Percentiles rank a stretch among this genome's conserved stretches.
phyloP scores from a whole-genome alignment of 2,113 vertebrate genomes.

The sheep (Ovis aries) region DNA sequence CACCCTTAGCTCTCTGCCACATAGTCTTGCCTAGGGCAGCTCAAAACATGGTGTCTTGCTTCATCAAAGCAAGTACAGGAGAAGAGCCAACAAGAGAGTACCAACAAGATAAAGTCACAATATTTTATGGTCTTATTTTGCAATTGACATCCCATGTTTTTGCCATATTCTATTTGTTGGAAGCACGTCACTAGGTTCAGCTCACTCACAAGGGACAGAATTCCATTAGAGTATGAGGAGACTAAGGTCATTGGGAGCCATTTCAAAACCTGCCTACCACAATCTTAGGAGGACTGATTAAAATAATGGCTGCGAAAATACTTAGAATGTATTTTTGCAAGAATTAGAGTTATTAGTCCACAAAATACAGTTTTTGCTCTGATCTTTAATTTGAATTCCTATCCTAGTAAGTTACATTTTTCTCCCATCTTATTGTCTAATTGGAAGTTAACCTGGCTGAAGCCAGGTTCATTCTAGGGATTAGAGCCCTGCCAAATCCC shows the following conservation, averaged over 20 bases:
- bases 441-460: background rate
- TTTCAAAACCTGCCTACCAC: background rate
- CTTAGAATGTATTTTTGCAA: background rate
- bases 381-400: constrained; percentile 19
- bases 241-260: background rate
- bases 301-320: background rate
- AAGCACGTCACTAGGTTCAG: background rate
- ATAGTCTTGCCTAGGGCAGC: background rate
- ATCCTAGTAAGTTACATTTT: background rate
- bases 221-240: background rate
- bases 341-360: background rate
- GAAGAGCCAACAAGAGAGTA: background rate
- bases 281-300: background rate
- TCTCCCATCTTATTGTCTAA: background rate
- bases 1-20: background rate
- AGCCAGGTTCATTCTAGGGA: background rate
- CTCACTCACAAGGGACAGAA: background rate
- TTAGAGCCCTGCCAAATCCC: background rate
- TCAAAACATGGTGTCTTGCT: background rate
- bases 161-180: background rate
- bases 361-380: background rate
- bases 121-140: background rate
- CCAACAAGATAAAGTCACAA: background rate
- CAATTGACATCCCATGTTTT: background rate
- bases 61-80: background rate